phyloP scores from a whole-genome alignment of 2,797 vertebrate species.

The Peromyscus aztecus region DNA sequence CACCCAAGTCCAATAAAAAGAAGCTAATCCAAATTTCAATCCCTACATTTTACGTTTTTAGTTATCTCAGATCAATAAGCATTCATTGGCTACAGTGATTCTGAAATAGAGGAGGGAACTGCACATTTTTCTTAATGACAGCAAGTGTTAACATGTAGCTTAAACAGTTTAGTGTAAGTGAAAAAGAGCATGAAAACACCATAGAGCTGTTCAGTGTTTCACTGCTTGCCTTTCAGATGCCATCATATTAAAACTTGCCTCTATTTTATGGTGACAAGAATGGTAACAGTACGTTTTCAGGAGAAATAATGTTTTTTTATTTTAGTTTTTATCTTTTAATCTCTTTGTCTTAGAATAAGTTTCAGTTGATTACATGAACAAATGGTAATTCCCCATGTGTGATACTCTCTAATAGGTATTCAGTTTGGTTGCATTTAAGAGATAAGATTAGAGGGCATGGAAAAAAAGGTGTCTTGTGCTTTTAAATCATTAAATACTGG shows the following conservation, averaged over 20 bases:
- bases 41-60: slow-evolving; percentile 64
- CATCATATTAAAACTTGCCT: slow-evolving; percentile 39
- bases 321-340: slow-evolving; percentile 37
- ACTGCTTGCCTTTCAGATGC: background rate
- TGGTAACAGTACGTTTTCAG: slow-evolving; percentile 10
- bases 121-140: slow-evolving; percentile 78
- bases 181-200: slow-evolving; percentile 22
- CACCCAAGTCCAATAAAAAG: slow-evolving; percentile 52
- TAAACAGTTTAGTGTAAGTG: slow-evolving; percentile 44
- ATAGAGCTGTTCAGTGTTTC: slow-evolving; percentile 6
- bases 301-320: background rate
- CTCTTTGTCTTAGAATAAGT: background rate
- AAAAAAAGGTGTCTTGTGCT: background rate
- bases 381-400: background rate
- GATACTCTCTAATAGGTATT: background rate
- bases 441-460: background rate
- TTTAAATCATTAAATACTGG: slow-evolving; percentile 39
- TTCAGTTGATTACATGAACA: slow-evolving; percentile 18
- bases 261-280: slow-evolving; percentile 24
- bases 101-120: slow-evolving; percentile 22
- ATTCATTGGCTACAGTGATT: slow-evolving; percentile 59
- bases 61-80: slow-evolving; percentile 72
- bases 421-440: slow-evolving; percentile 52
- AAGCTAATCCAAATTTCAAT: slow-evolving; percentile 64
- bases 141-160: slow-evolving; percentile 59